Evolutionary conservation across 2,888 invertebrate species (phyloP).

Genomic region (Acronicta leporina): DNA sequence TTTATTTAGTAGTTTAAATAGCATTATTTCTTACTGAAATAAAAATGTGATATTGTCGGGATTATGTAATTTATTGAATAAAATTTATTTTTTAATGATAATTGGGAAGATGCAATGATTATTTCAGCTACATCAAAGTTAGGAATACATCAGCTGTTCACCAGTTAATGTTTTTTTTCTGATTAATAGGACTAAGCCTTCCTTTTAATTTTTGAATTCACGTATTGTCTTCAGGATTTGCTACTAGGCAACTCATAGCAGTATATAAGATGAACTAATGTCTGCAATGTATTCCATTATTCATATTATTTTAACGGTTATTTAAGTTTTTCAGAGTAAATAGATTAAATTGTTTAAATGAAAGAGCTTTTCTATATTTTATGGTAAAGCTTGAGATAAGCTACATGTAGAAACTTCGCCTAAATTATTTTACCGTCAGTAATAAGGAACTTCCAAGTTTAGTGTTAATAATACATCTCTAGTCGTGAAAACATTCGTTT

Average conservation of each 20-base stretch:
- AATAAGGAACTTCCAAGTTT: slow-evolving; percentile 8
- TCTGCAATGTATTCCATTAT: no score
- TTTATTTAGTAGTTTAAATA: slow-evolving; percentile 1
- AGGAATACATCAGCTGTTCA: no score
- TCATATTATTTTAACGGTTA: background rate
- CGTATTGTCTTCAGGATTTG: no score
- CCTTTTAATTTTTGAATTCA: no score
- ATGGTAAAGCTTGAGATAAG: slow-evolving; percentile 14
- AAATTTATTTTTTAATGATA: slow-evolving; percentile 31
- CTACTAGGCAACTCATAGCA: no score
- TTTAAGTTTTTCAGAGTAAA: background rate
- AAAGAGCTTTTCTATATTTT: slow-evolving; percentile 16
- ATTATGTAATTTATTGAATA: slow-evolving; percentile 37
- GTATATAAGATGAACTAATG: no score
- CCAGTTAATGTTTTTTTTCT: no score
- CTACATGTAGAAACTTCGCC: slow-evolving; percentile 26
- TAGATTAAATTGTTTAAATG: slow-evolving; percentile 9
- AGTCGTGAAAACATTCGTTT: slow-evolving; percentile 26
- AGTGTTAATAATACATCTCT: slow-evolving; percentile 25
- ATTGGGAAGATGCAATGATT: slow-evolving; percentile 13
- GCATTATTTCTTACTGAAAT: slow-evolving; percentile 37
- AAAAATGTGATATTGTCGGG: slow-evolving; percentile 49
- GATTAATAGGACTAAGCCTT: no score
- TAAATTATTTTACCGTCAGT: slow-evolving; percentile 37
- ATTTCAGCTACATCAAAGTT: no score